Base-by-base conservation (phyloP, 2,888 invertebrate genomes). In the Andrena bicolor region DNA sequence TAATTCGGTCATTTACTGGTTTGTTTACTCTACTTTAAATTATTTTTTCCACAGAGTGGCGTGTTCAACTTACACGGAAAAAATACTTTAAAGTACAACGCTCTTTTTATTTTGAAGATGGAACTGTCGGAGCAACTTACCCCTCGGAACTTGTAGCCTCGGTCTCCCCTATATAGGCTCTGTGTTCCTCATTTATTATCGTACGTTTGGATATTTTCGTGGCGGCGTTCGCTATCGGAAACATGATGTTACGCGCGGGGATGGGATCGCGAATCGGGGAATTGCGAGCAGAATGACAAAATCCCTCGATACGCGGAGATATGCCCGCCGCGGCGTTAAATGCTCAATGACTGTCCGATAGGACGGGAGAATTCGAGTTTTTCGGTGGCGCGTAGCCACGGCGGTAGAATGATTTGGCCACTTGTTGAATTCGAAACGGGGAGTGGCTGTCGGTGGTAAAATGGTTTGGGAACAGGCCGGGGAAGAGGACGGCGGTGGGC, bases 361-460 rank as follows among this genome's bases (percentile, higher is more conserved):
- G 86, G 77, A 77, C 70, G 85, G 56, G 83, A 81, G 86, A 88
- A 86, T 85, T 80, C 69, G 79, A 81, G 84, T 87, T 89, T 87
- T 90, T 84, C 85, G 84, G 83, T 71, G 83, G 73, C 63, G 63
- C 66, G 80, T 65, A 23, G 84, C 68, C 82, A 79, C 86, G 86
- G 56, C 10, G 83, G 85, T 77, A 90, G 89, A 93, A 93, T 93
- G 91, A 93, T 93, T 92, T 91, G 91, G 90, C 92, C 92, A 93
- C 92, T 92, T 92, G 93, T 93, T 93, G 93, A 92, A 91, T 90
- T 87, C 87, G 88, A 86, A 79, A 87, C 86, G 86, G 82, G 86
- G 86, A 87, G 89, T 90, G 86, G 90, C 83, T 84, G 90, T 86
- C 83, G 90, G 90, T 84, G 83, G 87, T 89, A 89, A 90, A 88